Percentiles rank a stretch among this genome's conserved stretches.
Conservation (phyloP, 2,113 vertebrate genomes). For the Salvator merianae region DNA sequence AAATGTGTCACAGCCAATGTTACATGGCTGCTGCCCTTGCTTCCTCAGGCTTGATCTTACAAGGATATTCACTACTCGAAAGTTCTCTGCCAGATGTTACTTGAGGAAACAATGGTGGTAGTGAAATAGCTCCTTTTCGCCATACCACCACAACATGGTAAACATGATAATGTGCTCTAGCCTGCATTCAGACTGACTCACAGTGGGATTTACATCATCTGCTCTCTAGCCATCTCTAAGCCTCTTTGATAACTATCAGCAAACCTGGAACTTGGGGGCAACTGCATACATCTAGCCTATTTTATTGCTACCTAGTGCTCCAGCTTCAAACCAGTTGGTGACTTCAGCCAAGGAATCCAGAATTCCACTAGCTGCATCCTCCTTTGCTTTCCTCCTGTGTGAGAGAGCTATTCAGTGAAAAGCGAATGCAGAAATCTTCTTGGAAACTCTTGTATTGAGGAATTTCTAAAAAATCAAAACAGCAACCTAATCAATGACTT, state of each 20-base stretch:
- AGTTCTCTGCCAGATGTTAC: too few species aligned
- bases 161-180: too few species aligned
- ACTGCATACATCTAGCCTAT: background rate
- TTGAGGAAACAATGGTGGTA: too few species aligned
- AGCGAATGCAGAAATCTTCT: background rate
- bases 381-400: background rate
- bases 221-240: background rate
- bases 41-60: too few species aligned
- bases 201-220: too few species aligned
- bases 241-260: constrained; percentile 16
- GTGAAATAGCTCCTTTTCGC: too few species aligned
- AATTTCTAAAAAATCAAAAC: background rate
- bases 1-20: too few species aligned
- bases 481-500: background rate
- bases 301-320: background rate
- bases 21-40: too few species aligned
- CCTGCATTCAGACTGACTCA: too few species aligned
- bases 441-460: background rate
- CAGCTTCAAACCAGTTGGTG: constrained; percentile 22
- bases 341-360: constrained; percentile 3
- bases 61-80: too few species aligned
- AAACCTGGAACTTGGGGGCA: constrained; percentile 11
- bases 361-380: background rate
- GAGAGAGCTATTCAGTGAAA: background rate
- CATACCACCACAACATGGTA: too few species aligned